Evolutionary conservation across 2,797 vertebrate genomes (phyloP).

Genomic region (Centropyge bicolor): DNA sequence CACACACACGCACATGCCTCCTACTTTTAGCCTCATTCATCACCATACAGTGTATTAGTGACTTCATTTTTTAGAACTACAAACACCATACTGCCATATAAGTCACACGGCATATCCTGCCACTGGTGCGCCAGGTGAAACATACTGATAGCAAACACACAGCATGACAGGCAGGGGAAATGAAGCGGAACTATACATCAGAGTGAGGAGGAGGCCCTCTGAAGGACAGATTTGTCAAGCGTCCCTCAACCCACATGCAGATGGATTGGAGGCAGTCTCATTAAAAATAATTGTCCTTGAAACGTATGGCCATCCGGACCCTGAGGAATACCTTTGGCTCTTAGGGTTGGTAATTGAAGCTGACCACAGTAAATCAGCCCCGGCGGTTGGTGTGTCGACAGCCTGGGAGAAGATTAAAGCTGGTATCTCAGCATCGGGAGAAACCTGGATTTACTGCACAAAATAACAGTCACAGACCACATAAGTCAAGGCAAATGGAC

Average conservation of each 20-base stretch:
- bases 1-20: too few relatives aligned
- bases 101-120: slow-evolving; percentile 34
- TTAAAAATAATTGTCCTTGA: slow-evolving; percentile 85
- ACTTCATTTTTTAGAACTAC: slow-evolving; percentile 50
- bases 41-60: slow-evolving; percentile 23
- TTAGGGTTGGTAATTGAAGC: slow-evolving; percentile 76
- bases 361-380: slow-evolving; percentile 81
- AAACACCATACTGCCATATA: slow-evolving; percentile 57
- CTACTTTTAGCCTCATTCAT: slow-evolving; percentile 22
- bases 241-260: slow-evolving; percentile 76
- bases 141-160: slow-evolving; percentile 61
- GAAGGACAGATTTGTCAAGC: slow-evolving; percentile 80
- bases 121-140: slow-evolving; percentile 59
- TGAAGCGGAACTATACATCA: slow-evolving; percentile 76
- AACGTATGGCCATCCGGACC: slow-evolving; percentile 73
- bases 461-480: slow-evolving; percentile 66
- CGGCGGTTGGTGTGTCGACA: slow-evolving; percentile 64
- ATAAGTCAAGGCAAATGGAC: slow-evolving; percentile 74
- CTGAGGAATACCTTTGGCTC: slow-evolving; percentile 75
- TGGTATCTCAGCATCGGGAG: slow-evolving; percentile 65
- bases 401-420: slow-evolving; percentile 74
- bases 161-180: slow-evolving; percentile 74
- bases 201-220: slow-evolving; percentile 67
- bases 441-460: slow-evolving; percentile 77
- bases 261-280: slow-evolving; percentile 79